Conservation (phyloP, 2,888 invertebrate species). For the Druceiella hillmani region DNA sequence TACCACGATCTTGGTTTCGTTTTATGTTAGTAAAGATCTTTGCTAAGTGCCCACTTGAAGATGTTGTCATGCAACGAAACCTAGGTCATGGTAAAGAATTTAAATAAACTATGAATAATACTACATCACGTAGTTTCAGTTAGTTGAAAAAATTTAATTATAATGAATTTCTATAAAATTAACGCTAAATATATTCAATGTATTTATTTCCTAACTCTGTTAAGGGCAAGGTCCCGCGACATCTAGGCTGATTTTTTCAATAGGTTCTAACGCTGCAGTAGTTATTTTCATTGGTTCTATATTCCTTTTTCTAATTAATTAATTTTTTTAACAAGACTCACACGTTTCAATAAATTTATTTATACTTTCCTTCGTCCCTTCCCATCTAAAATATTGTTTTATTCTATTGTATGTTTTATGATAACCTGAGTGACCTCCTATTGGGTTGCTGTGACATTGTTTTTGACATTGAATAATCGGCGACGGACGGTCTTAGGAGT, state of each 20-base stretch:
- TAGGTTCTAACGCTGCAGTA: constrained; percentile 22
- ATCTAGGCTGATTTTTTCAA: constrained; percentile 25
- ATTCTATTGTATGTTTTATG: constrained; percentile 13
- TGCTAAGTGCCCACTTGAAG: no score
- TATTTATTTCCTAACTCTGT: constrained; percentile 23
- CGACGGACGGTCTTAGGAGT: no score
- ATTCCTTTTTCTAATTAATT: constrained; percentile 9
- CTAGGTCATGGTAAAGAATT: no score
- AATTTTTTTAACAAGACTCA: constrained; percentile 23
- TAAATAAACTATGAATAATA: no score
- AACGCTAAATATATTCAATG: no score
- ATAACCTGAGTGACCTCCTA: constrained; percentile 9
- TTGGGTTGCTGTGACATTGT: constrained; percentile 3
- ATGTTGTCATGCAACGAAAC: no score
- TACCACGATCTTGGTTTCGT: no score
- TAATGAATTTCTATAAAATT: no score
- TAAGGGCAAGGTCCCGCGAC: constrained; percentile 25
- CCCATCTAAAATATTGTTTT: constrained; percentile 25
- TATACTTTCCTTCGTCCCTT: constrained; percentile 26
- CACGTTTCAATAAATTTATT: constrained; percentile 25
- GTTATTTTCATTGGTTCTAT: constrained; percentile 27
- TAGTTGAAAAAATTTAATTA: no score
- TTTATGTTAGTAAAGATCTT: no score
- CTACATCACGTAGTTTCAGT: no score
- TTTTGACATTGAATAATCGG: no score